Evolutionary conservation across 1,140 invertebrate genomes (phyloP).

Genomic region (Neodiprion virginianus): DNA sequence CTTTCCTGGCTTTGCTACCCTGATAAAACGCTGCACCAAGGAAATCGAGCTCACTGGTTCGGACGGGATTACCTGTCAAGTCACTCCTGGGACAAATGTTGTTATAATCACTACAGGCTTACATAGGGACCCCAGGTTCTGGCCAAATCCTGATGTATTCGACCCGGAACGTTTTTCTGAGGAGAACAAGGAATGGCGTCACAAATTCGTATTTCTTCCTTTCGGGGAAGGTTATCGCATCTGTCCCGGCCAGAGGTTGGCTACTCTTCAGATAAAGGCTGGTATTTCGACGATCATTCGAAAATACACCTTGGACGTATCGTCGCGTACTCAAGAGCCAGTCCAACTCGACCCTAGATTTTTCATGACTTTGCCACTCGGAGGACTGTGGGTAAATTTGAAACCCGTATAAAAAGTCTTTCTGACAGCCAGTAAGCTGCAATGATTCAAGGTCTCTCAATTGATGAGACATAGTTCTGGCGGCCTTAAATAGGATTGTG

Average conservation of each 20-base stretch:
- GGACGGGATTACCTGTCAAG: constrained; percentile 29
- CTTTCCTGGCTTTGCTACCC: constrained; percentile 40
- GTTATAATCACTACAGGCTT: constrained; percentile 49
- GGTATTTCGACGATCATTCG: constrained; percentile 52
- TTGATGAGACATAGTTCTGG: no score
- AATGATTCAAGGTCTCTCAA: no score
- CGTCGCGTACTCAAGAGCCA: constrained; percentile 33
- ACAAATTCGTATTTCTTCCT: constrained; percentile 60
- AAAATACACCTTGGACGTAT: constrained; percentile 41
- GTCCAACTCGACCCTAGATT: constrained; percentile 26
- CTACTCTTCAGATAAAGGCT: constrained; percentile 59
- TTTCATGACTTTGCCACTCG: constrained; percentile 8
- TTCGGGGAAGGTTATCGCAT: constrained; percentile 68
- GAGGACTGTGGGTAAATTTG: constrained; percentile 30
- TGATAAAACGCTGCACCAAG: constrained; percentile 45
- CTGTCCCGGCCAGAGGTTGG: constrained; percentile 64
- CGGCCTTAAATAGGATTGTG: no score
- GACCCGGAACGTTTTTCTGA: constrained; percentile 71
- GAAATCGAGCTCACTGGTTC: constrained; percentile 39
- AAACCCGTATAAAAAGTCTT: background rate
- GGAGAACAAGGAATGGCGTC: constrained; percentile 43
- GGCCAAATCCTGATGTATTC: constrained; percentile 68
- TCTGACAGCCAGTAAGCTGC: background rate
- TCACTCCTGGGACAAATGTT: constrained; percentile 42
- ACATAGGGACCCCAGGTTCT: constrained; percentile 62